These are phyloP conservation scores for Labeo catla DNA, from an alignment of 2,113 vertebrate species.

Conservation along the genomic window DNA sequence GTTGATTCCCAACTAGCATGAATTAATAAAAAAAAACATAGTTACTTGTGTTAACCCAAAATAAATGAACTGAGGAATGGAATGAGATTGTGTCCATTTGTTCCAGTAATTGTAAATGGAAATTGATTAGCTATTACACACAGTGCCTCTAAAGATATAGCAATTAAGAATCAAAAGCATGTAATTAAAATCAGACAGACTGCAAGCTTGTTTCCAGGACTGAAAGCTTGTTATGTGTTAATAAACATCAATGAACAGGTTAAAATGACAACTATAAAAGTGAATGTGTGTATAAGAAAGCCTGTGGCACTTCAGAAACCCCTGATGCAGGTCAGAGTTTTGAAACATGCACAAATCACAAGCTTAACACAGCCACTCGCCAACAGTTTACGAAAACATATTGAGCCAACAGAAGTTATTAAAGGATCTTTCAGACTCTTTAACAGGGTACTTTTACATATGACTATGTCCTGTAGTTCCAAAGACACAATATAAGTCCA, in stretches of 20 bases:
- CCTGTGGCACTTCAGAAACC: neutral
- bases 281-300: neutral
- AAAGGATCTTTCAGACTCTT: neutral
- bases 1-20: too few species aligned
- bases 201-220: neutral
- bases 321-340: neutral
- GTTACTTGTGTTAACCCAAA: too few species aligned
- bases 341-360: neutral
- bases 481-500: neutral
- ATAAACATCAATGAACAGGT: neutral
- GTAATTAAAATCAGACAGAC: neutral
- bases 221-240: neutral
- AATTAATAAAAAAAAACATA: too few species aligned
- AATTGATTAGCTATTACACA: neutral
- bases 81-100: neutral
- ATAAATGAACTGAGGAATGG: neutral
- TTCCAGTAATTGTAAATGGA: neutral
- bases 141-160: neutral
- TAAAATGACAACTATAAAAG: neutral
- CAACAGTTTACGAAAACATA: neutral
- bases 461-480: neutral
- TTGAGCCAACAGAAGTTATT: neutral
- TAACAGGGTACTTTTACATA: neutral
- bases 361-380: neutral
- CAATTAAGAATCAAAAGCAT: neutral